Base-by-base conservation (phyloP, 2,888 invertebrate genomes). In the Cerceris rybyensis region DNA sequence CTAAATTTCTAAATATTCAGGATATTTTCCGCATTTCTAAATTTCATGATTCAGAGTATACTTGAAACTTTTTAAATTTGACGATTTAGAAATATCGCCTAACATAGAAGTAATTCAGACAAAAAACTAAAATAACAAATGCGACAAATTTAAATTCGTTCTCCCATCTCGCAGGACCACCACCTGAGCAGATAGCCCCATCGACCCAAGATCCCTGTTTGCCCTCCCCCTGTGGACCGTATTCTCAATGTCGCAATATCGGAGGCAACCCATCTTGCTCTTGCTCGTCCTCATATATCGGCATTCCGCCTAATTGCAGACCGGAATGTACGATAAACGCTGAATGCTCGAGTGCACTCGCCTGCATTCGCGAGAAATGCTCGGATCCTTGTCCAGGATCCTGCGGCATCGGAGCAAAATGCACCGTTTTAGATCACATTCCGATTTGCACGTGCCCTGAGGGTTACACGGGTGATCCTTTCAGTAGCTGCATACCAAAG, bases 351-450 rank as follows among this genome's bases (percentile, higher is more conserved):
- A 95, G 95, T 87, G 95, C 95, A 88, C 93, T 94, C 85, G 96
- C 97, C 54, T 97, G 97, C 88, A 95, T 97, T 59, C 94, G 95
- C 83, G 95, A 96, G 88, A 96, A 94, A 90, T 97, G 97, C 90
- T 93, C 93, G 81, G 96, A 97, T 91, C 97, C 97, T n/a, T 97
- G 97, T 86, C 96, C 96, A 8, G 96, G 96, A 11, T 96, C 96
- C 7, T 97, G 96, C 87, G 96, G 96, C 59, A 87, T 94, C 74
- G 93, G 94, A 86, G 94, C 96, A 70, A 93, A 94, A 83, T 95
- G 96, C 88, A 91, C 91, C 54, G 96, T 96, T 7, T 94, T 95
- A 78, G 96, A 95, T 89, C 96, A 97, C 87, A 95, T 94, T 73
- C 96, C 97, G 0, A 94, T 95, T 65, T 97, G 97, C 90, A 93